Evolutionary conservation across 2,113 vertebrate genomes (phyloP).

Genomic region (Austrofundulus limnaeus): DNA sequence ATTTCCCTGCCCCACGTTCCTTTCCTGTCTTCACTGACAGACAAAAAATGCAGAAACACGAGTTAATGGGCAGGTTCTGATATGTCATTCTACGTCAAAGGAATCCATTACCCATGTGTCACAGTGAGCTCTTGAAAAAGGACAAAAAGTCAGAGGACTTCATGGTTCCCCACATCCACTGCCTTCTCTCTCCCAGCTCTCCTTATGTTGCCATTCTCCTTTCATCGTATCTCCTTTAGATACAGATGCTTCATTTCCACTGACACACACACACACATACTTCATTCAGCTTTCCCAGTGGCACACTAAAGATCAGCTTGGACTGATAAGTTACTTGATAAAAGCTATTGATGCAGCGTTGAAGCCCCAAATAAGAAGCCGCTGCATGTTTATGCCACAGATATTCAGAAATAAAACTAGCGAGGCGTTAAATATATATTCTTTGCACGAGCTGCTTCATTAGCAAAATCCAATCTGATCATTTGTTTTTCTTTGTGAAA

Average conservation of each 20-base stretch:
- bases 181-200: slow-evolving; percentile 29
- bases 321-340: slow-evolving; percentile 63
- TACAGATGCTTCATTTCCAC: slow-evolving; percentile 33
- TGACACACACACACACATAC: slow-evolving; percentile 75
- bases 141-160: slow-evolving; percentile 46
- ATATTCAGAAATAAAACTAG: slow-evolving; percentile 25
- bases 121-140: slow-evolving; percentile 55
- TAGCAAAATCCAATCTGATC: slow-evolving; percentile 67
- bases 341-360: slow-evolving; percentile 58
- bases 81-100: slow-evolving; percentile 66
- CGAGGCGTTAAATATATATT: slow-evolving; percentile 36
- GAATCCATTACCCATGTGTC: slow-evolving; percentile 71
- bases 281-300: slow-evolving; percentile 24
- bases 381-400: slow-evolving; percentile 36
- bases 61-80: slow-evolving; percentile 70
- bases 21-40: slow-evolving; percentile 29
- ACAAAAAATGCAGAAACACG: slow-evolving; percentile 50
- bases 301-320: slow-evolving; percentile 39
- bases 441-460: slow-evolving; percentile 56
- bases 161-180: slow-evolving; percentile 39
- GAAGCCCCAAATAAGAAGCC: slow-evolving; percentile 37
- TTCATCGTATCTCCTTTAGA: slow-evolving; percentile 38
- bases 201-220: slow-evolving; percentile 45
- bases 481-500: slow-evolving; percentile 45
- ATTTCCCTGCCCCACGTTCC: slow-evolving; percentile 3